Base-by-base conservation (phyloP, 2,888 invertebrate species). In the Deilephila porcellus region DNA sequence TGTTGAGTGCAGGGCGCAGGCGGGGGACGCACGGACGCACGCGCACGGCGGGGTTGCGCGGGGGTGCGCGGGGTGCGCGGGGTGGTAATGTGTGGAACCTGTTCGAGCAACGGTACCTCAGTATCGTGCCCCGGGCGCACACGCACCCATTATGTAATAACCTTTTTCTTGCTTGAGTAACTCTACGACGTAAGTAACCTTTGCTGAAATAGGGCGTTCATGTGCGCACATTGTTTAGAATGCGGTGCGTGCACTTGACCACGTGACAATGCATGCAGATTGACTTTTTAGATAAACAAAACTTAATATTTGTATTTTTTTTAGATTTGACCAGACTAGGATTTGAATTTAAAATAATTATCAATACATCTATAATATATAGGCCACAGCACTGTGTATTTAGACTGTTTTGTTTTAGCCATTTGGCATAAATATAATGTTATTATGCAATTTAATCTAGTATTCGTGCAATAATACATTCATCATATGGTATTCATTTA, bases 111-210 rank as follows among this genome's bases (percentile, higher is more conserved):
- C 94, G 94, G 94, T 92, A 94, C 91, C 83, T 85, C 82, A 82
- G 86, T 85, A 87, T 86, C 85, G 85, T 86, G 90, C 89, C 86
- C 85, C 83, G 85, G 86, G 89, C 88, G 85, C 87, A 87, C 91
- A 89, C 89, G 92, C 91, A 93, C 88, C 91, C 90, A 93, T 94
- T 93, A 94, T 93, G 91, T 93, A 93, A 93, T 90, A 89, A 88
- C 87, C 89, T 91, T 92, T 91, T 92, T 90, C 91, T 92, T 88
- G 89, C 87, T 88, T 87, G 83, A 85, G 82, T 87, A 86, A 86
- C 84, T 86, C 82, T 80, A 76, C 45, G 67, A 67, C 67, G 80
- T 76, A 75, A 78, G 75, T 82, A 82, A 80, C 83, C 79, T 79
- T 79, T 79, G 78, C 79, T 77, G 77, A 70, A 71, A 73, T 67